A percentile compares a stretch with the other conserved stretches of the same genome.
These are phyloP conservation scores for Chrysolina haemoptera DNA, from an alignment of 2,888 invertebrate species.

Conservation along the genomic window DNA sequence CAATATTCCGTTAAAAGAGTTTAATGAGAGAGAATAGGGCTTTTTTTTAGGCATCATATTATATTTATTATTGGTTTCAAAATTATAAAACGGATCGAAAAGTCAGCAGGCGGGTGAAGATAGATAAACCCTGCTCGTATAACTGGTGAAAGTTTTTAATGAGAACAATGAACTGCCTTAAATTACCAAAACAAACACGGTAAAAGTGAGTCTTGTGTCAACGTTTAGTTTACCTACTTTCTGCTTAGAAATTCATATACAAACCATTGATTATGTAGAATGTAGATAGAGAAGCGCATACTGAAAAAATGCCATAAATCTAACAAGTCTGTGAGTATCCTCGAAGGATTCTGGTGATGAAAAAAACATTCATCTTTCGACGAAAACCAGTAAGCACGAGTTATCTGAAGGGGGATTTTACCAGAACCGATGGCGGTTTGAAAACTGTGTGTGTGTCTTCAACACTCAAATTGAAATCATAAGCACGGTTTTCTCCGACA, in stretches of 20 bases:
- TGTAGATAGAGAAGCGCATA: background rate
- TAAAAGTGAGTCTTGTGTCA: constrained; percentile 7
- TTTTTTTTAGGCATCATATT: too few species aligned
- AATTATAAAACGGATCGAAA: too few species aligned
- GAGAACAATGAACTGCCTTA: constrained; percentile 3
- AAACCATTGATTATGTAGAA: constrained; percentile 5
- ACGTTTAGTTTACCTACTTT: constrained; percentile 6
- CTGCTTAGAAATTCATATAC: constrained; percentile 4
- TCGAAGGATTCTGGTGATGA: background rate
- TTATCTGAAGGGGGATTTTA: too few species aligned
- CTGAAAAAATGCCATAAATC: constrained; percentile 4
- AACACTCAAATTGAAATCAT: too few species aligned
- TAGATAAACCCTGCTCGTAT: background rate
- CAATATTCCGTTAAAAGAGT: too few species aligned
- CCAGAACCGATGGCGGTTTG: too few species aligned
- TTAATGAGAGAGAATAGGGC: too few species aligned
- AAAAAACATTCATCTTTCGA: background rate
- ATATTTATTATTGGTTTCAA: too few species aligned
- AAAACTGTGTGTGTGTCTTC: too few species aligned
- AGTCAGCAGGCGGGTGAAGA: background rate
- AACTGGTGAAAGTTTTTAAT: background rate
- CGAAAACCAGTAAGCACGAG: background rate
- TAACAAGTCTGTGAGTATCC: background rate
- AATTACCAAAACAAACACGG: constrained; percentile 20
- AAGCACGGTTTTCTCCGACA: too few species aligned